These are phyloP conservation scores for Scolopax mira DNA, from an alignment of 2,113 vertebrate genomes.

Conservation along the genomic window DNA sequence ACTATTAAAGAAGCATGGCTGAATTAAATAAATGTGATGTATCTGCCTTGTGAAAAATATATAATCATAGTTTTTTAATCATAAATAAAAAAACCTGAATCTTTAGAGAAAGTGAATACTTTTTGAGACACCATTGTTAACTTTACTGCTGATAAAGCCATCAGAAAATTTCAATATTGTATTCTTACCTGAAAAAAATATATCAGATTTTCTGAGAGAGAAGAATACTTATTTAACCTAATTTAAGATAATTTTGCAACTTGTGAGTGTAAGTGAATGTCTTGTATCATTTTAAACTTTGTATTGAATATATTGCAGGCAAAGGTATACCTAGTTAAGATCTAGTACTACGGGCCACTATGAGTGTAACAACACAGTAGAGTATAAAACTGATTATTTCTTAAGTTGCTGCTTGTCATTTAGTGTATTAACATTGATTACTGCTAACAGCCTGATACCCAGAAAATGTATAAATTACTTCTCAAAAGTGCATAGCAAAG, in stretches of 20 bases:
- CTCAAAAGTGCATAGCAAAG: background rate
- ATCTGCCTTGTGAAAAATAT: slow-evolving; percentile 24
- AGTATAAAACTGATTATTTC: background rate
- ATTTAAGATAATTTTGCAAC: background rate
- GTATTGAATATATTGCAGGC: background rate
- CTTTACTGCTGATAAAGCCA: slow-evolving; percentile 21
- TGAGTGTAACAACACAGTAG: background rate
- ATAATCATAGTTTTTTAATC: background rate
- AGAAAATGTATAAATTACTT: background rate
- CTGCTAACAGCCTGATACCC: slow-evolving; percentile 16
- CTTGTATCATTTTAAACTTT: background rate
- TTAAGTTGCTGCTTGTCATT: background rate
- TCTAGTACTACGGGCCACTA: background rate
- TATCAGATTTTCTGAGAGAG: background rate
- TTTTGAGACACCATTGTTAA: slow-evolving; percentile 27
- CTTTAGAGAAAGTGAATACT: slow-evolving; percentile 36
- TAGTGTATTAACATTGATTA: background rate
- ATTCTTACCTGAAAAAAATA: slow-evolving; percentile 35
- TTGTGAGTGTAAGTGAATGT: background rate
- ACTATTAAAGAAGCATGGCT: background rate
- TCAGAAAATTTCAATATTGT: slow-evolving; percentile 12
- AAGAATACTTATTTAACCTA: background rate
- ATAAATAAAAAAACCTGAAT: background rate
- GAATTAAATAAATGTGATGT: slow-evolving; percentile 30
- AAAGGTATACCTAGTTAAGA: background rate